Evolutionary conservation across 1,140 invertebrate genomes (phyloP).

Genomic region (Penaeus japonicus): DNA sequence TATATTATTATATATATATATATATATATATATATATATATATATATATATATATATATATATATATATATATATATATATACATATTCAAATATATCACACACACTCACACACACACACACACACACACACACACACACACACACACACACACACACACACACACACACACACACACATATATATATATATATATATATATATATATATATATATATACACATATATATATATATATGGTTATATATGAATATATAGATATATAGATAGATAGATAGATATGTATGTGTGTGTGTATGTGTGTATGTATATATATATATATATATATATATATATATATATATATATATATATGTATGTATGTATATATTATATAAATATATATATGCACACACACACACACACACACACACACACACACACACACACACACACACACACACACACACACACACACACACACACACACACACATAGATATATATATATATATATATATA

Average conservation of each 20-base stretch:
- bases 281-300: background rate
- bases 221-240: background rate
- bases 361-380: constrained; percentile 17
- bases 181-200: no score
- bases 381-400: background rate
- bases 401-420: background rate
- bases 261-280: background rate
- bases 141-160: no score
- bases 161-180: no score
- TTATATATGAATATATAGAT: background rate
- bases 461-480: background rate
- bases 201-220: no score
- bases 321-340: constrained; percentile 24
- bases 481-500: background rate
- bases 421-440: background rate
- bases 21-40: no score
- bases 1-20: no score
- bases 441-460: background rate
- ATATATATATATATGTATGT: constrained; percentile 19
- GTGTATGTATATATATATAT: background rate
- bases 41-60: no score
- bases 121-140: no score
- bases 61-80: no score
- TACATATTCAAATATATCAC: background rate
- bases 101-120: no score